Evolutionary conservation across 2,113 vertebrate genomes (phyloP).

Genomic region (Henicopernis longicauda): DNA sequence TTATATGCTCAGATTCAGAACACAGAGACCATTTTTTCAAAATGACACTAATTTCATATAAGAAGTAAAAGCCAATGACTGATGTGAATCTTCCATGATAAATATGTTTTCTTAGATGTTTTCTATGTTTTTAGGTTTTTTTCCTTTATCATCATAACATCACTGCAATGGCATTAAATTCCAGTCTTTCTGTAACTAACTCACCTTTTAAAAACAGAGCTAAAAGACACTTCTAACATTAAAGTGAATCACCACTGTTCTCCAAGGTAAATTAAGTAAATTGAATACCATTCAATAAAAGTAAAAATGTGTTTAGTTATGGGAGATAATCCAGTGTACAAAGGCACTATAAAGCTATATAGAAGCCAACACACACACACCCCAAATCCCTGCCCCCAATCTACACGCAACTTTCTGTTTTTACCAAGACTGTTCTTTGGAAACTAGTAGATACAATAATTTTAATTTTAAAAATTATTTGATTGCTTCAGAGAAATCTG

Average conservation of each 20-base stretch:
- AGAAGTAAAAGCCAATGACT: not conserved
- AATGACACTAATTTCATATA: not conserved
- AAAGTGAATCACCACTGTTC: not conserved
- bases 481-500: not conserved
- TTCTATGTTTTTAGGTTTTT: not conserved
- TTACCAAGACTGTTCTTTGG: not conserved
- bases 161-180: not conserved
- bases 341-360: not conserved
- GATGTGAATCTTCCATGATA: not conserved
- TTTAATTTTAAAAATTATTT: not conserved
- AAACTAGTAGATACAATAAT: not conserved
- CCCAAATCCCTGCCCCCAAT: no score
- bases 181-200: not conserved
- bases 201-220: not conserved
- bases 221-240: not conserved
- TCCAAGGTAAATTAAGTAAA: not conserved
- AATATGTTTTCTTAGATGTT: not conserved
- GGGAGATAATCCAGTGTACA: not conserved
- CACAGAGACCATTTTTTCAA: not conserved
- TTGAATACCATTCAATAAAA: not conserved
- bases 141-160: not conserved
- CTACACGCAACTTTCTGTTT: not conserved
- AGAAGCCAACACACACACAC: accelerated
- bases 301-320: not conserved
- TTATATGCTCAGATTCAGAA: not conserved